A percentile compares a stretch with the other conserved stretches of the same genome.
phyloP scores from a whole-genome alignment of 1,140 invertebrate genomes.

The Sarcophaga bullata region DNA sequence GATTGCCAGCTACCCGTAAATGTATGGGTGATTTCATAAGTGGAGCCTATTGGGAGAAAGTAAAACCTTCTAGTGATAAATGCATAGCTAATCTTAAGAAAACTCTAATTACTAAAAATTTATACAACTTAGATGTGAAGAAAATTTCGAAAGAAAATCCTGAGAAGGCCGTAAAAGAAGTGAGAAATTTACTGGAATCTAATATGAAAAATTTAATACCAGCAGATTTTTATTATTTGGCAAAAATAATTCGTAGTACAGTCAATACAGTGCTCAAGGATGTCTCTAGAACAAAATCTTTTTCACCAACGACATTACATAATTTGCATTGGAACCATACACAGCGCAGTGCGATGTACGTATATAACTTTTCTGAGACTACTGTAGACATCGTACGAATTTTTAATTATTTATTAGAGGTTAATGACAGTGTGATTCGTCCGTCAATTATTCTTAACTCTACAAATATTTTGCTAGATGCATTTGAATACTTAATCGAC shows the following conservation, averaged over 20 bases:
- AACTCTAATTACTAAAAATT: constrained; percentile 46
- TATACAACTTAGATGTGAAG: constrained; percentile 47
- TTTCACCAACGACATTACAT: neutral
- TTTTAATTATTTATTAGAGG: constrained; percentile 67
- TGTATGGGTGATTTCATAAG: constrained; percentile 57
- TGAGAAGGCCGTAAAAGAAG: constrained; percentile 44
- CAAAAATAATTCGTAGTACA: constrained; percentile 66
- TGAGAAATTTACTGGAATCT: constrained; percentile 50
- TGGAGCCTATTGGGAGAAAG: constrained; percentile 54
- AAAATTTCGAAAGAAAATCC: constrained; percentile 44
- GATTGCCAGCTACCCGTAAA: constrained; percentile 49
- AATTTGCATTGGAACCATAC: neutral
- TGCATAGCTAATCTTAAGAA: constrained; percentile 11
- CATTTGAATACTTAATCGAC: constrained; percentile 65
- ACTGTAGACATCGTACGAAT: constrained; percentile 65
- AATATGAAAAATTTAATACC: constrained; percentile 62
- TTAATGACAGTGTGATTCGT: constrained; percentile 65
- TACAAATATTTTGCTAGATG: constrained; percentile 69
- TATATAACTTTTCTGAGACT: neutral
- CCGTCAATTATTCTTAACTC: constrained; percentile 68
- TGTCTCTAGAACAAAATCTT: neutral
- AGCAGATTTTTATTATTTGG: constrained; percentile 68
- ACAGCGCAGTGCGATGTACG: no score
- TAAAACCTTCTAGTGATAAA: neutral
- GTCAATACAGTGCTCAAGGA: neutral